phyloP scores from a whole-genome alignment of 2,113 vertebrate species.

The Antechinus stuartii region DNA sequence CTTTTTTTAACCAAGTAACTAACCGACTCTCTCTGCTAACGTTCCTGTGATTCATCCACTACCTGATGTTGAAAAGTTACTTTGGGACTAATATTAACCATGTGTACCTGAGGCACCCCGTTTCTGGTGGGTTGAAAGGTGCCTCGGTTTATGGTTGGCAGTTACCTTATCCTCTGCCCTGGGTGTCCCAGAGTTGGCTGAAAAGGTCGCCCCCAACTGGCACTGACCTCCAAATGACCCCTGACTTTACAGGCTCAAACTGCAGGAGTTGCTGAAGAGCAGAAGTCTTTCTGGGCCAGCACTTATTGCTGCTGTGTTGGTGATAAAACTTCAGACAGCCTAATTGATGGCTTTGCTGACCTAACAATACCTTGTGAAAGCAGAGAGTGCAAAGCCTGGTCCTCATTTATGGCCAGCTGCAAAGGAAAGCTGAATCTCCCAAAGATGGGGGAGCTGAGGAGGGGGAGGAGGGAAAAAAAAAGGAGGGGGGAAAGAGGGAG shows the following conservation, averaged over 20 bases:
- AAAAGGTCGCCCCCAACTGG: constrained; percentile 93
- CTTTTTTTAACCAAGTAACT: constrained; percentile 84
- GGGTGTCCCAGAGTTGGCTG: constrained; percentile 86
- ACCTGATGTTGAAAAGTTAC: constrained; percentile 86
- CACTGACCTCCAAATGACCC: constrained; percentile 96
- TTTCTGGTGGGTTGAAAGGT: constrained; percentile 87
- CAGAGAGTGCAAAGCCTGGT: constrained; percentile 93
- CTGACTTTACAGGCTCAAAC: constrained; percentile 91
- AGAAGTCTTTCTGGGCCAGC: constrained; percentile 94
- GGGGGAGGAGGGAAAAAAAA: constrained; percentile 79
- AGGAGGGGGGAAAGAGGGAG: constrained; percentile 55
- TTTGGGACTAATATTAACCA: constrained; percentile 93
- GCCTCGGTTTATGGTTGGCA: constrained; percentile 82
- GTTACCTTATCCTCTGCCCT: constrained; percentile 82
- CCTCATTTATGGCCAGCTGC: constrained; percentile 99
- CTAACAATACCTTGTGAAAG: constrained; percentile 99
- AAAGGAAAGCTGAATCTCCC: constrained; percentile 88
- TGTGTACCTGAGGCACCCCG: constrained; percentile 89
- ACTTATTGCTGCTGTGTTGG: constrained; percentile 95
- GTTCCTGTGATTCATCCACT: constrained; percentile 79
- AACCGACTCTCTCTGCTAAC: constrained; percentile 82
- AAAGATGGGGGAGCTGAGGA: constrained; percentile 78
- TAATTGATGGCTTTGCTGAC: constrained; percentile 99
- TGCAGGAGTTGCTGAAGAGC: constrained; percentile 90
- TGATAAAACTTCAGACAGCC: constrained; percentile 99